phyloP scores from a whole-genome alignment of 2,113 vertebrate species.

The Tylochromis polylepis region DNA sequence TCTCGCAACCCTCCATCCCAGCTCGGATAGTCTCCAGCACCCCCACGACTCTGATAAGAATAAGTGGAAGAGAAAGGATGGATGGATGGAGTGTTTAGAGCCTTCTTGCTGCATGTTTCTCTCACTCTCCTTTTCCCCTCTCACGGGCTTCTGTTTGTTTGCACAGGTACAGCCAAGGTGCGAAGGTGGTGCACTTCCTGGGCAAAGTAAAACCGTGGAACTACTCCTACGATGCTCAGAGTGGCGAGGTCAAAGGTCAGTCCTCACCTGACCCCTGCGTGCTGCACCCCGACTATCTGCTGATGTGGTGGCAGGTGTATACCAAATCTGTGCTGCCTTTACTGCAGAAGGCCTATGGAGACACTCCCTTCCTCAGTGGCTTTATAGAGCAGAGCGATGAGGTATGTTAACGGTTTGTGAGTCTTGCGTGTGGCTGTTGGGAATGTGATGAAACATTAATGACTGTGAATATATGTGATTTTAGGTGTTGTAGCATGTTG shows the following conservation, averaged over 20 bases:
- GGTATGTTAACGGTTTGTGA: not conserved
- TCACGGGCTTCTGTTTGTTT: not conserved
- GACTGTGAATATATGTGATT: not conserved
- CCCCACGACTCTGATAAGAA: not conserved
- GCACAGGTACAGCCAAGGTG: conserved; percentile 83
- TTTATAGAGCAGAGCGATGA: conserved; percentile 62
- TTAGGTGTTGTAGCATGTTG: not conserved
- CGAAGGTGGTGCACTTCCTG: conserved; percentile 96
- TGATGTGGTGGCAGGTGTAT: conserved; percentile 89
- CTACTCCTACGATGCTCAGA: conserved; percentile 82
- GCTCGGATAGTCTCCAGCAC: not conserved
- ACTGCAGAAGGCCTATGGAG: conserved; percentile 77
- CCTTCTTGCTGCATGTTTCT: not conserved
- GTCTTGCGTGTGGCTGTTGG: not conserved
- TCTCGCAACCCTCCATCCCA: not conserved
- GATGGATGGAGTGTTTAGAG: not conserved
- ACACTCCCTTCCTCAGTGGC: conserved; percentile 66
- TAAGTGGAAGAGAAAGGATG: not conserved
- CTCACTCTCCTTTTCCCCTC: not conserved
- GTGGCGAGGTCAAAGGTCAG: conserved; percentile 77
- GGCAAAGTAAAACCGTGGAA: conserved; percentile 90
- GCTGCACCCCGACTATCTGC: conserved; percentile 83
- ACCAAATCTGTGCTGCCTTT: conserved; percentile 72
- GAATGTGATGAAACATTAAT: not conserved
- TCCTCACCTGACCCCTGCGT: conserved; percentile 61